phyloP scores from a whole-genome alignment of 92 coral and sea anemone species.

The Zoanthus sansibaricus region DNA sequence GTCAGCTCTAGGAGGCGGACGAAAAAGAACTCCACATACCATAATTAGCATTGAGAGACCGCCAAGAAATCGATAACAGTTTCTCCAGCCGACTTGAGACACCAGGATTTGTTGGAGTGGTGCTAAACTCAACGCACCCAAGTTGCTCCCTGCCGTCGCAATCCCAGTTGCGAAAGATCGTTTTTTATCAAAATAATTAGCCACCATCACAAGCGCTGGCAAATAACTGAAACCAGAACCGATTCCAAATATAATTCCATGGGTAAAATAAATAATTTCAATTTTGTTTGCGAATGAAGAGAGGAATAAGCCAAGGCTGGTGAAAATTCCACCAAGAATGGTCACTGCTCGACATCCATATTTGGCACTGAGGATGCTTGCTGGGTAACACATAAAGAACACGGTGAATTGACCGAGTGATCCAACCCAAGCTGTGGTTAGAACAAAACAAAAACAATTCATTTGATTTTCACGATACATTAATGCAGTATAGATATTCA shows the following conservation, averaged over 20 bases:
- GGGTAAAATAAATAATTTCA: slow-evolving; percentile 75
- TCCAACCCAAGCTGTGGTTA: slow-evolving; percentile 92
- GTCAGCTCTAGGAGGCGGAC: slow-evolving; percentile 67
- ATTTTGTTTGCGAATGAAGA: slow-evolving; percentile 76
- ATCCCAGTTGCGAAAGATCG: slow-evolving; percentile 96
- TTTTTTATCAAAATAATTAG: slow-evolving; percentile 84
- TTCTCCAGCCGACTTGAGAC: slow-evolving; percentile 84
- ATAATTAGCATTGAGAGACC: slow-evolving; percentile 77
- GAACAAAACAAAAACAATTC: background rate
- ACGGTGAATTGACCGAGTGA: slow-evolving; percentile 93
- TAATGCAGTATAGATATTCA: too few species aligned
- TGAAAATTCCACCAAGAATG: slow-evolving; percentile 81
- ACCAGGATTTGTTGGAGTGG: slow-evolving; percentile 86
- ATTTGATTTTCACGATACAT: too few species aligned
- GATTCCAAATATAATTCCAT: slow-evolving; percentile 89
- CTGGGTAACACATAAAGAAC: slow-evolving; percentile 84
- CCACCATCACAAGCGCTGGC: slow-evolving; percentile 95
- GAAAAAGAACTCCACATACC: slow-evolving; percentile 85
- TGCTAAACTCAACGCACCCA: slow-evolving; percentile 91
- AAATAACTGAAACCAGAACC: slow-evolving; percentile 91
- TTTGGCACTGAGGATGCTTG: slow-evolving; percentile 83
- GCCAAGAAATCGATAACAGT: slow-evolving; percentile 85
- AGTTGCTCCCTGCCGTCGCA: slow-evolving; percentile 94
- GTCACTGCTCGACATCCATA: slow-evolving; percentile 89
- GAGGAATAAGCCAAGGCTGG: slow-evolving; percentile 82